Conservation (phyloP, 2,113 vertebrate species). For the Chrysemys picta region DNA sequence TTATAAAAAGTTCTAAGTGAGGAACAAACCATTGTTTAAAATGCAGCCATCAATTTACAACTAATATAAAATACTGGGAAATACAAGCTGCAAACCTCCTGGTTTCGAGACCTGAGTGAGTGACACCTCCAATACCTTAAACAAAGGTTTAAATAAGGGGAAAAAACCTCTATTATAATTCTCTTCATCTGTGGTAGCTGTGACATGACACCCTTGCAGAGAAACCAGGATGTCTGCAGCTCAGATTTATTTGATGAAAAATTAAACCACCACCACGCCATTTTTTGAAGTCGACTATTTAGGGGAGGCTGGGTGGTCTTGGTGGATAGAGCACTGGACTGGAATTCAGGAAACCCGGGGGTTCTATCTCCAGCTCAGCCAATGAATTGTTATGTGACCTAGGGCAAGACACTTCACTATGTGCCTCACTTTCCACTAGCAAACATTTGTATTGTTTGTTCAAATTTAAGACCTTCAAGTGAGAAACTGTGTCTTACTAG, state of each 20-base stretch:
- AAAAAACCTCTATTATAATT: not conserved
- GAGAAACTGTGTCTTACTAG: rapidly evolving
- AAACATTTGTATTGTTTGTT: not conserved
- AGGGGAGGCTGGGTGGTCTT: not conserved
- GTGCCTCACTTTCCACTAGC: not conserved
- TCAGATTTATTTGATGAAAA: not conserved
- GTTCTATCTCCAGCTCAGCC: not conserved
- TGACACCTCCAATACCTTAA: not conserved
- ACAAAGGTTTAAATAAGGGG: not conserved
- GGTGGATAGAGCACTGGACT: not conserved
- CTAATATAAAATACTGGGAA: not conserved
- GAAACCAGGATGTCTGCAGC: not conserved
- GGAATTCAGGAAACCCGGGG: not conserved
- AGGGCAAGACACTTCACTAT: not conserved
- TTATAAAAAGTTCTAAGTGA: not conserved
- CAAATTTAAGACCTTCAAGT: not conserved
- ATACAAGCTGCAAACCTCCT: not conserved
- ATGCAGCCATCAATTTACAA: rapidly evolving
- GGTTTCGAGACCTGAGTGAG: not conserved
- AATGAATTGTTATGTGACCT: not conserved
- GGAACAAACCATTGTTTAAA: not conserved
- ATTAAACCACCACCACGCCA: not conserved
- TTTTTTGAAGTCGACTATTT: not conserved
- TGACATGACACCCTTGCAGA: not conserved
- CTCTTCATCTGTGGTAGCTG: not conserved